Base-by-base conservation (phyloP, 1,140 invertebrate species). In the Pristionchus pacificus region DNA sequence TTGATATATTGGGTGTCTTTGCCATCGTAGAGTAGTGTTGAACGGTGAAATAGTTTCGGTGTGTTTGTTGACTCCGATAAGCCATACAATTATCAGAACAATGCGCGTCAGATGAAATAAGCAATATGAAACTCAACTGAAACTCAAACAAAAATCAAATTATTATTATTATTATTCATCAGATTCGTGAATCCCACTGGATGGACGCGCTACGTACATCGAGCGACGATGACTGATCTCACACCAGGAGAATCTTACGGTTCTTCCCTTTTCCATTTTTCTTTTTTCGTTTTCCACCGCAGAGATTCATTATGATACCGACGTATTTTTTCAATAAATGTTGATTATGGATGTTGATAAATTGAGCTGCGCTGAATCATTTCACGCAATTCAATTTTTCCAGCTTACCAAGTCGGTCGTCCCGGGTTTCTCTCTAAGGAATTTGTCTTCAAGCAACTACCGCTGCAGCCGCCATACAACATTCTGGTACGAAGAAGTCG, bases 381-480 rank as follows among this genome's bases (percentile, higher is more conserved):
- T n/a, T n/a, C n/a, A n/a, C n/a, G n/a, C n/a, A n/a, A n/a, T n/a
- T n/a, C 59, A 25, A 10, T 19, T 3, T 33, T 68, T 78, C 55
- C 29, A 78, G 77, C 71, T n/a, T 78, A 78, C 32, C 59, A 74
- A 55, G 77, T 79, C 58, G 74, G 71, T 2, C 58, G 33, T 19
- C 25, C n/a, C 2, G 58, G 75, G 66, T 70, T 28, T 19, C 64
- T 31, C 30, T 63, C 58, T 28, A 27, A 62, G 49, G 76, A 25
- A 1, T 78, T 77, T 59, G 49, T 62, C 13, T 79, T 79, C 64
- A 72, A 68, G 38, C 73, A 78, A 13, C 67, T 79, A 24, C 57
- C 74, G 1, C 65, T 29, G 28, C 70, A 67, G 65, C 69, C 66
- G 28, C 77, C 62, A 60, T 69, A 25, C 24, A 65, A 65, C 59